Base-by-base conservation (phyloP, 2,113 vertebrate species). In the Chaetorhynchus papuensis region DNA sequence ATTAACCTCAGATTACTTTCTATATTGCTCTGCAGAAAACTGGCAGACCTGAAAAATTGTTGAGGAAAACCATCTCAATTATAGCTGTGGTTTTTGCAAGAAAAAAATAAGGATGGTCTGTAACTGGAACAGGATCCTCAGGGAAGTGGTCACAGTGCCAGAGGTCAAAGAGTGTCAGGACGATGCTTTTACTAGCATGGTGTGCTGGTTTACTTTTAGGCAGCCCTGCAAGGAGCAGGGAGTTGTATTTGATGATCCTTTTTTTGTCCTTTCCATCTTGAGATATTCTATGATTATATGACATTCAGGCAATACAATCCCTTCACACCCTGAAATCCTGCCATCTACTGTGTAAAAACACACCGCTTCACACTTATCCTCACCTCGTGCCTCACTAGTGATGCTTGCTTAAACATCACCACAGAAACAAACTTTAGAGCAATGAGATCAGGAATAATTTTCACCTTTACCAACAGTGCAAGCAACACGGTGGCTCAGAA, bases 361-460 rank as follows among this genome's bases (percentile, higher is more conserved):
- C 54, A 47, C 4, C 39, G 30, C 7, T 77, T 74, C 50, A 42
- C 21, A 41, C 17, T n/a, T 93, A 17, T 44, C 83, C 75, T 83
- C 15, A 88, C 21, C 20, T 74, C 26, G 59, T 35, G 24, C 35
- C 35, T 87, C 68, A 41, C 23, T 68, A 82, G 82, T 35, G 22
- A 68, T 24, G 7, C 24, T 76, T 64, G 26, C 50, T 83, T 85
- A 83, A 87, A 74, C 15, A 63, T 31, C 50, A 30, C 23, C 75
- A 77, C 82, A 71, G 83, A 88, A 90, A 81, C 13, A 30, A 90
- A 77, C 47, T 74, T 92, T 31, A 71, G 24, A 49, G 39, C 19
- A 77, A 59, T 70, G 17, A 85, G 39, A 72, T 57, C n/a, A 85
- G 61, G n/a, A 85, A 79, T 59, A 44, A 80, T 70, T 91, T 91